These are phyloP conservation scores for Drosophila kohkoa DNA, from an alignment of 1,140 invertebrate genomes.

Conservation along the genomic window DNA sequence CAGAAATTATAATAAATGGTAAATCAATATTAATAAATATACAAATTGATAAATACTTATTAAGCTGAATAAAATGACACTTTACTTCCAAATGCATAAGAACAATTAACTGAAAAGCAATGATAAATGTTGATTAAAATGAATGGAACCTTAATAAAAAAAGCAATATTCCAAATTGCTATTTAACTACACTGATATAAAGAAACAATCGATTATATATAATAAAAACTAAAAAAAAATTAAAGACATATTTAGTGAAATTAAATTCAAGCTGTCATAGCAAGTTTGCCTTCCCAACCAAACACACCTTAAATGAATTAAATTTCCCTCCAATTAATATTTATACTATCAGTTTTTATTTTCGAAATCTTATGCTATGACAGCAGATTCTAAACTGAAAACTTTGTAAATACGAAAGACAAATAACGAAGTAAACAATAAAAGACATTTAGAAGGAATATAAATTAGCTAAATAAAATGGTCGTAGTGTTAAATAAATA, in stretches of 20 bases:
- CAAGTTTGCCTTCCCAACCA: neutral
- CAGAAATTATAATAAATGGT: slow-evolving; percentile 5
- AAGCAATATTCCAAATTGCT: slow-evolving; percentile 62
- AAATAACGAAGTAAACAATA: slow-evolving; percentile 63
- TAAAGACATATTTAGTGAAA: slow-evolving; percentile 31
- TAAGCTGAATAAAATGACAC: slow-evolving; percentile 24
- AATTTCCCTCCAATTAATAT: neutral
- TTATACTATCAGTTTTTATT: neutral
- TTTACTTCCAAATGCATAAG: slow-evolving; percentile 48
- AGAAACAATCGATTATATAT: neutral
- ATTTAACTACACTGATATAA: slow-evolving; percentile 25
- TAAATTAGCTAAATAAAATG: slow-evolving; percentile 70
- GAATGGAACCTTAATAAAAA: slow-evolving; percentile 45
- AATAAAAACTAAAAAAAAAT: slow-evolving; percentile 11
- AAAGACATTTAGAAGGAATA: slow-evolving; percentile 51
- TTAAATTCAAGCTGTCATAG: slow-evolving; percentile 26
- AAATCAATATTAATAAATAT: slow-evolving; percentile 38
- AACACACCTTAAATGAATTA: neutral
- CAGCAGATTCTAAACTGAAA: slow-evolving; percentile 29
- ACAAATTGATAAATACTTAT: slow-evolving; percentile 17
- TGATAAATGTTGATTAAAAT: slow-evolving; percentile 42
- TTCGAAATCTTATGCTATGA: slow-evolving; percentile 4
- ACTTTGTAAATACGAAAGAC: slow-evolving; percentile 68
- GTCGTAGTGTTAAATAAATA: slow-evolving; percentile 53
- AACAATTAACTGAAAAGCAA: slow-evolving; percentile 50